Percentiles rank a stretch among this genome's conserved stretches.
Conservation (phyloP, 2,113 vertebrate species). For the Noctilio leporinus region DNA sequence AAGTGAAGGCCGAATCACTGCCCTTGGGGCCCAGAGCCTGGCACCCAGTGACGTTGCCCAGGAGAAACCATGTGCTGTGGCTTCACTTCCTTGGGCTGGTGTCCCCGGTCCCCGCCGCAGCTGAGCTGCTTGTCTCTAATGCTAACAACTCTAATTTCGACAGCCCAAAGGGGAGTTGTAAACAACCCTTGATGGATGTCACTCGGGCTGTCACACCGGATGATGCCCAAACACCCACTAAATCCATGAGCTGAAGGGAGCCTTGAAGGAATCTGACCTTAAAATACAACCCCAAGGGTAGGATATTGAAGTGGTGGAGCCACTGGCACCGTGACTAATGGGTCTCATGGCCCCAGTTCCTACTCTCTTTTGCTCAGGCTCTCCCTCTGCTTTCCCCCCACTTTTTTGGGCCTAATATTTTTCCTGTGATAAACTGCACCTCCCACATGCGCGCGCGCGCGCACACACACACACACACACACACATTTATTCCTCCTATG, state of each 20-base stretch:
- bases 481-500: not conserved
- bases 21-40: not conserved
- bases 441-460: not conserved
- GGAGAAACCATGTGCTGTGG: not conserved
- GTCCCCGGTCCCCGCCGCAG: not conserved
- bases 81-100: not conserved
- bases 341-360: not conserved
- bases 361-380: not conserved
- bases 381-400: not conserved
- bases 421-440: not conserved
- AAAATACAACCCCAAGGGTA: not conserved
- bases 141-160: slow-evolving; percentile 41
- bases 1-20: slow-evolving; percentile 38
- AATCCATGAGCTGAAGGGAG: not conserved
- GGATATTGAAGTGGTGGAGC: not conserved
- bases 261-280: not conserved
- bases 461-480: not conserved
- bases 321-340: not conserved
- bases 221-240: not conserved
- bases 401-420: not conserved
- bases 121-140: not conserved
- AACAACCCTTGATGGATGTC: slow-evolving; percentile 14
- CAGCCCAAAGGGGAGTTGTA: not conserved
- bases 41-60: not conserved
- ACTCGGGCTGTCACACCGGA: slow-evolving; percentile 1